Conservation (phyloP, 2,888 invertebrate genomes). For the Coleophora flavipennella region DNA sequence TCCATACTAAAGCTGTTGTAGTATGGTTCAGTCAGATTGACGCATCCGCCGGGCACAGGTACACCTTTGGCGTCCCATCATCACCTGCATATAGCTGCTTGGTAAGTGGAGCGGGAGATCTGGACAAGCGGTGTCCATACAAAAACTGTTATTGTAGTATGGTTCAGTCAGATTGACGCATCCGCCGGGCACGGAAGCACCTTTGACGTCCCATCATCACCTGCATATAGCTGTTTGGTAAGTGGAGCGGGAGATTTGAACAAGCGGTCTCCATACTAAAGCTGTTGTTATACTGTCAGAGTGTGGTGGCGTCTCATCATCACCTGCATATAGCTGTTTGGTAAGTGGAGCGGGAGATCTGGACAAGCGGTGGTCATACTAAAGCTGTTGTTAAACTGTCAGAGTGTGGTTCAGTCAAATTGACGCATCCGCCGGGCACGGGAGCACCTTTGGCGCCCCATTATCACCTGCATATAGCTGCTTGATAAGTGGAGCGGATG, state of each 20-base stretch:
- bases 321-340: slow-evolving; percentile 74
- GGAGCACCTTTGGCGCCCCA: no score
- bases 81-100: slow-evolving; percentile 73
- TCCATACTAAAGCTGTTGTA: slow-evolving; percentile 62
- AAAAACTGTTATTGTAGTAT: no score
- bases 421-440: no score
- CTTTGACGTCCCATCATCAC: slow-evolving; percentile 68
- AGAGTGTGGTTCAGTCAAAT: no score
- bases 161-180: no score
- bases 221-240: slow-evolving; percentile 76
- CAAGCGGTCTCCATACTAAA: slow-evolving; percentile 54
- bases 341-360: slow-evolving; percentile 51
- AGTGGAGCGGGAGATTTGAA: slow-evolving; percentile 46
- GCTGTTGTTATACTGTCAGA: slow-evolving; percentile 75
- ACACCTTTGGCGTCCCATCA: slow-evolving; percentile 71
- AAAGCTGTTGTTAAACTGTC: no score
- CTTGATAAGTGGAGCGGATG: slow-evolving; percentile 54
- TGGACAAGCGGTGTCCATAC: no score
- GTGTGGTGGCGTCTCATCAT: slow-evolving; percentile 67
- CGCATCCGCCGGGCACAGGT: slow-evolving; percentile 58
- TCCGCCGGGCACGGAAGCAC: no score
- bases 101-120: slow-evolving; percentile 47
- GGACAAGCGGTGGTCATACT: no score
- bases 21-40: slow-evolving; percentile 76
- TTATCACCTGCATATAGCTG: slow-evolving; percentile 73